Evolutionary conservation across 2,888 invertebrate genomes (phyloP).

Genomic region (Callosobruchus maculatus): DNA sequence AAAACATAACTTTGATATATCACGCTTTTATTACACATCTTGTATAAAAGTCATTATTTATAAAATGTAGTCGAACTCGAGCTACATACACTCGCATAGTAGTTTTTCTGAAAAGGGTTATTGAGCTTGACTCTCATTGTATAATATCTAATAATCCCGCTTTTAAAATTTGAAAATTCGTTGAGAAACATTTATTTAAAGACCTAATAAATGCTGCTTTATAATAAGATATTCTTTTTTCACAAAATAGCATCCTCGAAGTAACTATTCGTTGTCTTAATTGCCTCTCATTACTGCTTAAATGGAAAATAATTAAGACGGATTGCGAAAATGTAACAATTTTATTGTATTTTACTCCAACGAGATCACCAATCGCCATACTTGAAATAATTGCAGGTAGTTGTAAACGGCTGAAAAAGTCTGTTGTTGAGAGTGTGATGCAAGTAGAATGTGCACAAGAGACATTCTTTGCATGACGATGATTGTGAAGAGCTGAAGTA

Average conservation of each 20-base stretch:
- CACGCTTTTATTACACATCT: too few relatives aligned
- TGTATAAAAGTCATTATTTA: too few relatives aligned
- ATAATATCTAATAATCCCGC: too few relatives aligned
- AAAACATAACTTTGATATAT: too few relatives aligned
- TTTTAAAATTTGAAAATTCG: too few relatives aligned
- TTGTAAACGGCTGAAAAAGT: neutral
- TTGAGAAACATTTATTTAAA: too few relatives aligned
- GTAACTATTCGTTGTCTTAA: neutral
- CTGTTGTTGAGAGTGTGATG: neutral
- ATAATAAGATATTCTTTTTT: neutral
- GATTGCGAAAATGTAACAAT: neutral
- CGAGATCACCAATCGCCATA: neutral
- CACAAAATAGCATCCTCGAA: neutral
- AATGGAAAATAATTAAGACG: neutral
- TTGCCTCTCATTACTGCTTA: neutral
- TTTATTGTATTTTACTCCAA: neutral
- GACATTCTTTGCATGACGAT: neutral
- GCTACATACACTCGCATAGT: too few relatives aligned
- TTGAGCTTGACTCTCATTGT: too few relatives aligned
- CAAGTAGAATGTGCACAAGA: neutral
- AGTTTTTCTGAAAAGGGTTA: too few relatives aligned
- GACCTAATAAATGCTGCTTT: neutral
- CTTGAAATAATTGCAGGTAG: neutral
- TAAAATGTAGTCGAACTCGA: too few relatives aligned
- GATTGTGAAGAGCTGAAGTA: neutral